Percentiles rank a stretch among this genome's conserved stretches.
Evolutionary conservation across 2,113 vertebrate genomes (phyloP).

Genomic region (Eurystomus gularis): DNA sequence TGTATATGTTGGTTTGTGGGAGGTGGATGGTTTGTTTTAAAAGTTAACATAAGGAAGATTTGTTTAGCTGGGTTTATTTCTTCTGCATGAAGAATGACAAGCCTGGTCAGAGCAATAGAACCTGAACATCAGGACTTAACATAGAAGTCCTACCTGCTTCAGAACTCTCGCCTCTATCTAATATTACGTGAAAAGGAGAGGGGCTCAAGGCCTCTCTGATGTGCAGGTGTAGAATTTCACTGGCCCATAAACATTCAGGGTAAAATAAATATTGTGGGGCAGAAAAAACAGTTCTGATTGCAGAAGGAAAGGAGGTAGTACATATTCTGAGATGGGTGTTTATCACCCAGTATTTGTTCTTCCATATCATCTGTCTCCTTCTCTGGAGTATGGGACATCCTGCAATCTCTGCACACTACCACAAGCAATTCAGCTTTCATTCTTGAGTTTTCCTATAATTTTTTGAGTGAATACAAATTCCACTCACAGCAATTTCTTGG

Average conservation of each 20-base stretch:
- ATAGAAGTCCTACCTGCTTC: neutral
- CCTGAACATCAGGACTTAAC: neutral
- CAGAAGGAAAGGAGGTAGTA: neutral
- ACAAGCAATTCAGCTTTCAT: neutral
- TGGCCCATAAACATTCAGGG: neutral
- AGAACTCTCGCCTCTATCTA: neutral
- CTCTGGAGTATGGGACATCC: neutral
- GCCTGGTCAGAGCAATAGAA: neutral
- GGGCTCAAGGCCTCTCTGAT: conserved; percentile 17
- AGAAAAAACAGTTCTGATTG: neutral
- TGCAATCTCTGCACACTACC: neutral
- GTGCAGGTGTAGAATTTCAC: conserved; percentile 57
- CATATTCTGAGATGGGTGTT: neutral
- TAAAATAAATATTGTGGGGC: neutral
- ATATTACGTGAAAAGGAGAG: neutral
- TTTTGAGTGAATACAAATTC: neutral
- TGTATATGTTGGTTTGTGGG: neutral
- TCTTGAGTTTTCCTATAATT: neutral
- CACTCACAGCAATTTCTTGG: neutral
- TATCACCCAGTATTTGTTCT: neutral
- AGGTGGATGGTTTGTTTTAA: neutral
- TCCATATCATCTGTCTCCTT: neutral
- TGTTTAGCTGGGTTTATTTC: neutral
- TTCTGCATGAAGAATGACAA: neutral
- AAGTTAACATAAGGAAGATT: neutral